These are phyloP conservation scores for Sylvilagus floridanus DNA, from an alignment of 2,797 vertebrate genomes.

Conservation along the genomic window DNA sequence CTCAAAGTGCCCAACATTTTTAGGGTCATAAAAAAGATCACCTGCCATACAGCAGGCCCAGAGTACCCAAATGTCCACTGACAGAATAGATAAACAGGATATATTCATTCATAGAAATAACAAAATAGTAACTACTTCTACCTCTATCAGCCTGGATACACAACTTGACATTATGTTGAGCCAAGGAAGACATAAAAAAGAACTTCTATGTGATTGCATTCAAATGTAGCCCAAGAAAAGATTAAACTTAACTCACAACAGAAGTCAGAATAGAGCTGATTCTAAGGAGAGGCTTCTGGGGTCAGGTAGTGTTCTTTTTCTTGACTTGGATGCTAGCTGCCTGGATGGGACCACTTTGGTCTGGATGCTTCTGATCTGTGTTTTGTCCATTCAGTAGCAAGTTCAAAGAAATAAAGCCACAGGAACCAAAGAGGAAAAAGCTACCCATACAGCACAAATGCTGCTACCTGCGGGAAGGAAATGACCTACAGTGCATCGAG, in stretches of 20 bases:
- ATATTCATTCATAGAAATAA: slow-evolving; percentile 38
- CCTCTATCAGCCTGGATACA: neutral
- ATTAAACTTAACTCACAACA: neutral
- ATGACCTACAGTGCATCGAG: slow-evolving; percentile 24
- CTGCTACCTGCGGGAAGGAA: slow-evolving; percentile 29
- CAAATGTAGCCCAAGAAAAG: neutral
- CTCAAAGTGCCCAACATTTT: slow-evolving; percentile 3
- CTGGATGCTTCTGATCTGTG: neutral
- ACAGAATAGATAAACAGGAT: slow-evolving; percentile 11
- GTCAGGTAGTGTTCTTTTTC: neutral
- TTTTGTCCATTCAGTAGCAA: slow-evolving; percentile 40
- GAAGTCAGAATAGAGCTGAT: neutral
- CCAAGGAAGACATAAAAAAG: slow-evolving; percentile 3
- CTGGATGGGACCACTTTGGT: neutral
- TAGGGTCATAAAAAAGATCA: slow-evolving; percentile 1
- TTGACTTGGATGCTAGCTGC: neutral
- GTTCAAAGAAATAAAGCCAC: slow-evolving; percentile 62
- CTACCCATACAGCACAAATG: neutral
- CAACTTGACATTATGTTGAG: neutral
- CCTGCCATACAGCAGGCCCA: neutral
- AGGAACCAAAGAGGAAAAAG: neutral
- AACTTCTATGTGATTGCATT: neutral
- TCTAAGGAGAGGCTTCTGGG: neutral
- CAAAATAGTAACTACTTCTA: neutral
- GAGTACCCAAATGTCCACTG: neutral